Percentiles rank a stretch among this genome's conserved stretches.
Evolutionary conservation across 2,113 vertebrate species (phyloP).

Genomic region (Tauraco erythrolophus): DNA sequence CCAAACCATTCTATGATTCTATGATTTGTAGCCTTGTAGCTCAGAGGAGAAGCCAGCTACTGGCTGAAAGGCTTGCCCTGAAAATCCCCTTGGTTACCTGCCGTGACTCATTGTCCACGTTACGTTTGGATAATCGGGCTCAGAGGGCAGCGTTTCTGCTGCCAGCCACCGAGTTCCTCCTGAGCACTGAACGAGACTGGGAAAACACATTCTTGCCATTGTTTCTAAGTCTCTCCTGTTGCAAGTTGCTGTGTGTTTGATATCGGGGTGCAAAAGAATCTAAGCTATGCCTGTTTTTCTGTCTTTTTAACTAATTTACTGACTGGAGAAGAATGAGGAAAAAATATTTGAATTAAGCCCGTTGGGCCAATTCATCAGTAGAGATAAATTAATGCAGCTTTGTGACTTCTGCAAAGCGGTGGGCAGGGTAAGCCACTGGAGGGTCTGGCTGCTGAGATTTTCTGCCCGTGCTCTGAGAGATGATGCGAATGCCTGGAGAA

Average conservation of each 20-base stretch:
- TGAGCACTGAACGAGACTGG: neutral
- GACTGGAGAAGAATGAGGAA: slow-evolving; percentile 35
- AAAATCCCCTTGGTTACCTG: slow-evolving; percentile 58
- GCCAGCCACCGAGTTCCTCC: slow-evolving; percentile 13
- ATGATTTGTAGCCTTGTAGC: neutral
- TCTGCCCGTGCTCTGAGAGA: neutral
- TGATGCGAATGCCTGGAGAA: neutral
- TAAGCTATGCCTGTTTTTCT: slow-evolving; percentile 24
- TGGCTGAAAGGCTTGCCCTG: neutral
- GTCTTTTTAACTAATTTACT: slow-evolving; percentile 45
- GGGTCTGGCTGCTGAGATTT: neutral
- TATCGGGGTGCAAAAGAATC: slow-evolving; percentile 12
- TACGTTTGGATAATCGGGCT: neutral
- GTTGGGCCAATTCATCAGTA: neutral
- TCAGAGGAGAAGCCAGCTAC: neutral
- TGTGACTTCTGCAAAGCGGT: neutral
- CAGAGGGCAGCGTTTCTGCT: neutral
- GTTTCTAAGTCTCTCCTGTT: slow-evolving; percentile 51
- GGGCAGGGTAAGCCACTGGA: neutral
- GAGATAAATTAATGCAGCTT: neutral
- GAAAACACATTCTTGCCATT: slow-evolving; percentile 67
- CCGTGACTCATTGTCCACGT: neutral
- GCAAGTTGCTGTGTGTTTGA: slow-evolving; percentile 63
- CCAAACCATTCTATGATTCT: too few species aligned
- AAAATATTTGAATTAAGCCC: slow-evolving; percentile 39